These are phyloP conservation scores for Lithophane leautieri DNA, from an alignment of 2,888 invertebrate species.

Conservation along the genomic window DNA sequence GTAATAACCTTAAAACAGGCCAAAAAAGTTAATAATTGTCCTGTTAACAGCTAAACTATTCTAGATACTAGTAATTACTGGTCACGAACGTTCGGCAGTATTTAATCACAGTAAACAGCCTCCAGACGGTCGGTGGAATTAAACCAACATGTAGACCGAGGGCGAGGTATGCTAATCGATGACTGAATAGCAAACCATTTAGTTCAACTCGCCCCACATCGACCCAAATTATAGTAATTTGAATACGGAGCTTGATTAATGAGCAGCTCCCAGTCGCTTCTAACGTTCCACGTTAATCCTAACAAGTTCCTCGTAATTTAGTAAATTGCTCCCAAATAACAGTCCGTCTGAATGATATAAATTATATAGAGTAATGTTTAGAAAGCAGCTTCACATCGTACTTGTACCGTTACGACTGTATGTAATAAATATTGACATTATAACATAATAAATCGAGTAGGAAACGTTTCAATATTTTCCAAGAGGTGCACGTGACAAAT, in stretches of 20 bases:
- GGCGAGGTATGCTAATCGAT: conserved; percentile 55
- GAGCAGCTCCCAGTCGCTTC: conserved; percentile 48
- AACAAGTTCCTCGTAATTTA: conserved; percentile 51
- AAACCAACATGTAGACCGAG: conserved; percentile 19
- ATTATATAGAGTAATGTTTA: conserved; percentile 46
- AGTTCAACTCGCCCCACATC: conserved; percentile 29
- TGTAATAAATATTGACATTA: conserved; percentile 54
- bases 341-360: conserved; percentile 47
- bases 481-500: conserved; percentile 63
- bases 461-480: conserved; percentile 62
- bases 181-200: conserved; percentile 48
- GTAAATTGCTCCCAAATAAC: conserved; percentile 63
- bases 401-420: conserved; percentile 32
- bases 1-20: neutral
- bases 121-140: conserved; percentile 17
- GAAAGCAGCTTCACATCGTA: conserved; percentile 39
- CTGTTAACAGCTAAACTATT: conserved; percentile 2
- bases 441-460: conserved; percentile 48
- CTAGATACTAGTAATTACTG: neutral
- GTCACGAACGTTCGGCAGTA: conserved; percentile 5
- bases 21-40: neutral
- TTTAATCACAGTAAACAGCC: conserved; percentile 5
- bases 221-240: conserved; percentile 69
- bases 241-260: conserved; percentile 70
- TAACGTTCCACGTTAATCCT: conserved; percentile 37